Percentiles rank a stretch among this genome's conserved stretches.
These are phyloP conservation scores for Otus sunia DNA, from an alignment of 2,113 vertebrate species.

Conservation along the genomic window DNA sequence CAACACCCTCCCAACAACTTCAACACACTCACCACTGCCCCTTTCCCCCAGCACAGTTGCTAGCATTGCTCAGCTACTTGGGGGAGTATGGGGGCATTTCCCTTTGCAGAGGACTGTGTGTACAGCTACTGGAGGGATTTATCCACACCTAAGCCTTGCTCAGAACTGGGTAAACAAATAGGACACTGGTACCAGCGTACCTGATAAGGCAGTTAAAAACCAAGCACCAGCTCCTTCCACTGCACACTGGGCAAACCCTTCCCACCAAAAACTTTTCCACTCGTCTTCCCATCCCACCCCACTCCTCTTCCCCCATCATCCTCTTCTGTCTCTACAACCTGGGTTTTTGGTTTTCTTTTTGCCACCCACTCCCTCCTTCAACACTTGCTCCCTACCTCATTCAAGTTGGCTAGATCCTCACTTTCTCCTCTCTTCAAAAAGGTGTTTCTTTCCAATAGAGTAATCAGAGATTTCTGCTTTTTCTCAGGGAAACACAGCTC, in stretches of 20 bases:
- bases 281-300: not conserved
- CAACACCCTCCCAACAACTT: too few relatives aligned
- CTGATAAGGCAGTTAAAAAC: not conserved
- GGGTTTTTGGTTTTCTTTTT: not conserved
- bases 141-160: not conserved
- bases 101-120: not conserved
- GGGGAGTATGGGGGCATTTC: fast-evolving
- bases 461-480: not conserved
- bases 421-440: not conserved
- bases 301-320: not conserved
- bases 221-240: not conserved
- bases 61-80: not conserved
- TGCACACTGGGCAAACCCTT: not conserved
- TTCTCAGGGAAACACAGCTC: not conserved
- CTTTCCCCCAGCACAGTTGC: not conserved
- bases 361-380: not conserved
- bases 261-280: not conserved
- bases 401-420: not conserved
- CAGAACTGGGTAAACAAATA: fast-evolving
- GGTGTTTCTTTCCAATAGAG: not conserved
- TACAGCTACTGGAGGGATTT: not conserved
- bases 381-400: not conserved
- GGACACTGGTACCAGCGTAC: not conserved
- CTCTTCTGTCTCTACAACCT: not conserved
- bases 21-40: fast-evolving